A percentile compares a stretch with the other conserved stretches of the same genome.
Conservation (phyloP, 1,140 invertebrate species). For the Prorops nasuta region DNA sequence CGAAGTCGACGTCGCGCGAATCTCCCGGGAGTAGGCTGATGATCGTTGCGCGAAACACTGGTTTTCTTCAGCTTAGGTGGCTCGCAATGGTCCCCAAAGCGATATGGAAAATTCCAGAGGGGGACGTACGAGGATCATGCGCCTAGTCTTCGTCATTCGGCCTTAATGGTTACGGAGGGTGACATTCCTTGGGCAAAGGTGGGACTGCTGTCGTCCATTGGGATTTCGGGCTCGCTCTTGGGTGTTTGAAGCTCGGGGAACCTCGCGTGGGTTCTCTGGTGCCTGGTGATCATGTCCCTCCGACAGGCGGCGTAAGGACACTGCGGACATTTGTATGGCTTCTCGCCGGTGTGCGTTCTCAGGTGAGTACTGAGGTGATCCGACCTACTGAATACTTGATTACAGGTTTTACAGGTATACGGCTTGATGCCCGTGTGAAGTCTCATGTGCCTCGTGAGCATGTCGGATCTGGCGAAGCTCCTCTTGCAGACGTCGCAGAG, state of each 20-base stretch:
- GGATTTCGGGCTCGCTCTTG: constrained; percentile 32
- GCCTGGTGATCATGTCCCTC: constrained; percentile 96
- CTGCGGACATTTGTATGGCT: constrained; percentile 94
- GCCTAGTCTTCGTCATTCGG: constrained; percentile 41
- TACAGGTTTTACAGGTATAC: constrained; percentile 88
- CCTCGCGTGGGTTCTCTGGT: constrained; percentile 82
- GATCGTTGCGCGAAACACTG: constrained; percentile 1
- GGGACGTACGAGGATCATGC: constrained; percentile 20
- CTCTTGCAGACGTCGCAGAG: constrained; percentile 92
- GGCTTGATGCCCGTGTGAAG: constrained; percentile 91
- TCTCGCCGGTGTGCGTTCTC: constrained; percentile 95
- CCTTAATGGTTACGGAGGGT: constrained; percentile 40
- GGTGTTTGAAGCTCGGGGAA: constrained; percentile 52
- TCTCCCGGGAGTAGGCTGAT: no score
- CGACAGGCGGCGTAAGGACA: constrained; percentile 95
- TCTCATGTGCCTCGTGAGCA: constrained; percentile 95
- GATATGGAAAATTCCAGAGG: no score
- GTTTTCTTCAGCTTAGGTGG: no score
- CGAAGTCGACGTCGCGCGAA: constrained; percentile 17
- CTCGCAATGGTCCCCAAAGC: no score
- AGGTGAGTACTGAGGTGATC: constrained; percentile 96
- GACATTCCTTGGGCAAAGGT: constrained; percentile 14
- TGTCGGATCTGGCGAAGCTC: constrained; percentile 94
- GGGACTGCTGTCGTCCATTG: constrained; percentile 14
- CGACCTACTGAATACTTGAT: constrained; percentile 91